Percentiles rank a stretch among this genome's conserved stretches.
Conservation (phyloP, 2,888 invertebrate species). For the Eremobia ochroleuca region DNA sequence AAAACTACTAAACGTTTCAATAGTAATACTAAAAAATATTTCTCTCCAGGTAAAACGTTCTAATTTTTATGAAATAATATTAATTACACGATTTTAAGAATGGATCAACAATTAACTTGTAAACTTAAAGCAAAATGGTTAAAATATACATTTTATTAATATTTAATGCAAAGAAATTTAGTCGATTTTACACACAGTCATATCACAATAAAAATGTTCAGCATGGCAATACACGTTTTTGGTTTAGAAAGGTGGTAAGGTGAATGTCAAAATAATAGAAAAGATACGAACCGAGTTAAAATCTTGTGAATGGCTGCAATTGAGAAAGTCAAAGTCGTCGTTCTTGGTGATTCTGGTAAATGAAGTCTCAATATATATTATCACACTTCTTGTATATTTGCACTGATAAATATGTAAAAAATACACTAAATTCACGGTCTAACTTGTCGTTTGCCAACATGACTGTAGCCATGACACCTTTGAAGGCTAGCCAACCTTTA, state of each 20-base stretch:
- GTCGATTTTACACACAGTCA: conserved; percentile 44
- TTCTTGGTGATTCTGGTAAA: conserved; percentile 97
- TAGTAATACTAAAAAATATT: not conserved
- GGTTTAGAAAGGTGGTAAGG: conserved; percentile 64
- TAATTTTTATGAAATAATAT: conserved; percentile 1
- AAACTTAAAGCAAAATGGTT: not conserved
- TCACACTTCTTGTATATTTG: conserved; percentile 69
- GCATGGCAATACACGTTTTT: conserved; percentile 45
- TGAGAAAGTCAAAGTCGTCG: conserved; percentile 97
- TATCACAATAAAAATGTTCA: not conserved
- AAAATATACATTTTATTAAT: not conserved
- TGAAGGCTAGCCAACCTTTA: conserved; percentile 79
- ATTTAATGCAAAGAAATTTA: conserved; percentile 1
- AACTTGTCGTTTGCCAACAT: conserved; percentile 81
- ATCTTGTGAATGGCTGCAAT: conserved; percentile 93
- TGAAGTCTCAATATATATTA: conserved; percentile 66
- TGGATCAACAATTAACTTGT: not conserved
- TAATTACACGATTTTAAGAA: not conserved
- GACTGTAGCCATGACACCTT: conserved; percentile 83
- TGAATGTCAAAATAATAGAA: conserved; percentile 79
- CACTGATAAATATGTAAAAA: conserved; percentile 57
- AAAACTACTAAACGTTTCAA: conserved; percentile 22
- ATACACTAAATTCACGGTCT: conserved; percentile 64
- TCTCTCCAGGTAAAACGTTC: not conserved
- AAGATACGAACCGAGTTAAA: conserved; percentile 77